These are phyloP conservation scores for Accipiter virgatus DNA, from an alignment of 2,113 vertebrate species.

Conservation along the genomic window DNA sequence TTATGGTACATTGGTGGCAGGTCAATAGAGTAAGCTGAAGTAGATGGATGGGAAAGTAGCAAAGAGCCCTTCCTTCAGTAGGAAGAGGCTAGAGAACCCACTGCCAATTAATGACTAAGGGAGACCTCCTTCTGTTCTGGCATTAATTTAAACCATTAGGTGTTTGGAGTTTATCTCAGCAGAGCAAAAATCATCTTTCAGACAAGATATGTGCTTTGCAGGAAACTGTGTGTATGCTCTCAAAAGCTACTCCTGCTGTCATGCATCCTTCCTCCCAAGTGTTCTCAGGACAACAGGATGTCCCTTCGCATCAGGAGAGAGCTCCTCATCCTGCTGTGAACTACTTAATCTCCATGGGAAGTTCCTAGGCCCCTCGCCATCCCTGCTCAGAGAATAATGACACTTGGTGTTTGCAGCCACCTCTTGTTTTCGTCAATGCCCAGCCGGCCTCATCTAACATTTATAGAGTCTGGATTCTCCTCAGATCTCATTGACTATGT, in stretches of 20 bases:
- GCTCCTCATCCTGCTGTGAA: conserved; percentile 34
- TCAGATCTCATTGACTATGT: conserved; percentile 34
- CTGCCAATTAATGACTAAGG: not conserved
- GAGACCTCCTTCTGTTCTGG: not conserved
- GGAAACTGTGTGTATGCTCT: not conserved
- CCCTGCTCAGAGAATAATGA: conserved; percentile 28
- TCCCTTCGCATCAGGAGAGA: not conserved
- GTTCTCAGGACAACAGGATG: not conserved
- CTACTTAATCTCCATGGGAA: not conserved
- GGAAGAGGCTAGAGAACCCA: not conserved
- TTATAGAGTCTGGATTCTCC: conserved; percentile 34
- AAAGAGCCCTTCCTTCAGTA: not conserved
- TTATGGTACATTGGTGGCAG: not conserved
- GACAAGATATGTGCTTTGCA: not conserved
- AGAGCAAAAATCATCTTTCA: not conserved
- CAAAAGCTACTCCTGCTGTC: not conserved
- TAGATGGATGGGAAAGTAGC: not conserved
- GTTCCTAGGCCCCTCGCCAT: not conserved
- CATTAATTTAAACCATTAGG: not conserved
- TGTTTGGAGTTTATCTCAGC: not conserved
- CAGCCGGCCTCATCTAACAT: conserved; percentile 29
- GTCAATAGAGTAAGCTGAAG: not conserved
- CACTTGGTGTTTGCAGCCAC: conserved; percentile 42
- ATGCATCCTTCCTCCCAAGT: not conserved
- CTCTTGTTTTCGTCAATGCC: conserved; percentile 43